A percentile compares a stretch with the other conserved stretches of the same genome.
Conservation (phyloP, 2,888 invertebrate species). For the Cordilura impudica region DNA sequence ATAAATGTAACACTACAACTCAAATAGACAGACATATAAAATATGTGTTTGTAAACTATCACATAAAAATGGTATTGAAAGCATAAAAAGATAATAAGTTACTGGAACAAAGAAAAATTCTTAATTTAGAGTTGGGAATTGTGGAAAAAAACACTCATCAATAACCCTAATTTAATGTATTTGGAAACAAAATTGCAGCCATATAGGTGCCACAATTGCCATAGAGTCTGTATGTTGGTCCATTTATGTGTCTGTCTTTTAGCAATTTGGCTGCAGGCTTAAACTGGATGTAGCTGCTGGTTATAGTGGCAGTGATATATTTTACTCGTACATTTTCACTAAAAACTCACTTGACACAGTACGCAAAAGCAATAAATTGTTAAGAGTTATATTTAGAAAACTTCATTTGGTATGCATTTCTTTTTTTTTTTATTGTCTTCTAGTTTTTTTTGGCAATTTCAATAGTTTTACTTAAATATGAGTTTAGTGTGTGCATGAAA, state of each 20-base stretch:
- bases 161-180: constrained; percentile 47
- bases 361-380: constrained; percentile 58
- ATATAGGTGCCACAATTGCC: constrained; percentile 44
- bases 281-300: background rate
- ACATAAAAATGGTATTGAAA: constrained; percentile 38
- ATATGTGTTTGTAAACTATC: constrained; percentile 31
- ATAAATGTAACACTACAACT: constrained; percentile 26
- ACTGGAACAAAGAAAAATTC: background rate
- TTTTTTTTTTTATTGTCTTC: background rate
- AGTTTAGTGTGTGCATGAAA: no score
- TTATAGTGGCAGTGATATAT: constrained; percentile 3
- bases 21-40: background rate
- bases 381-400: constrained; percentile 44
- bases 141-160: constrained; percentile 31
- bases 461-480: background rate
- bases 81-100: background rate
- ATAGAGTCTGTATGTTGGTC: constrained; percentile 10
- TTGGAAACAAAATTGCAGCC: constrained; percentile 30
- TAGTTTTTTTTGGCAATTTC: background rate
- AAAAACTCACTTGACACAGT: constrained; percentile 48
- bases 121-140: background rate
- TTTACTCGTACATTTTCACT: constrained; percentile 13
- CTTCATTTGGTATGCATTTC: background rate
- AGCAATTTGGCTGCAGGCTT: constrained; percentile 45
- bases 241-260: constrained; percentile 19